phyloP scores from a whole-genome alignment of 2,797 vertebrate genomes.

The Microchirus variegatus region DNA sequence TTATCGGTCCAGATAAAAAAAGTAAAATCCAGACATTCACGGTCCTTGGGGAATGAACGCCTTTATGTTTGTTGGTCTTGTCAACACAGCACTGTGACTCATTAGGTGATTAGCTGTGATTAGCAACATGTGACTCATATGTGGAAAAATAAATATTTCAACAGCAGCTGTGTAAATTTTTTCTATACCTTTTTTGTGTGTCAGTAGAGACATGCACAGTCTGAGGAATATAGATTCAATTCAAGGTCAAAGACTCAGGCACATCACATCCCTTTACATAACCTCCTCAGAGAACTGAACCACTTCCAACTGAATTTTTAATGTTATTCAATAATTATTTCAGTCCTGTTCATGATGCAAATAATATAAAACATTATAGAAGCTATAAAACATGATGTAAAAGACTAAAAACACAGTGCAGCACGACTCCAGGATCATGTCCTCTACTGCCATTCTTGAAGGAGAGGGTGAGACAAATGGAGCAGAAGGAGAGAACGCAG shows the following conservation, averaged over 20 bases:
- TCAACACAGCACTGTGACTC: conserved; percentile 12
- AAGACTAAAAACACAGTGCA: too few relatives aligned
- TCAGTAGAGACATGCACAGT: conserved; percentile 30
- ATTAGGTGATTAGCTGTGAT: too few relatives aligned
- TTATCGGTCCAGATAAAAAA: not conserved
- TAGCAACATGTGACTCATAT: conserved; percentile 25
- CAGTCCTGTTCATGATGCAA: conserved; percentile 1
- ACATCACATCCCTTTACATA: conserved; percentile 49
- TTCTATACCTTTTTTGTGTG: not conserved
- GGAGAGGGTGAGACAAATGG: not conserved
- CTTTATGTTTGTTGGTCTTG: conserved; percentile 14
- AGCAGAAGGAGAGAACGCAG: conserved; percentile 1
- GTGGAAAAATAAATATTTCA: conserved; percentile 25
- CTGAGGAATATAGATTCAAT: conserved; percentile 38
- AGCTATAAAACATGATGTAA: too few relatives aligned
- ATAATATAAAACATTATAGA: not conserved
- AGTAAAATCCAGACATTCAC: not conserved
- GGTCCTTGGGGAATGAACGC: not conserved
- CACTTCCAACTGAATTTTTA: conserved; percentile 26
- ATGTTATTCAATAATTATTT: conserved; percentile 25
- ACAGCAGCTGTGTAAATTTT: not conserved
- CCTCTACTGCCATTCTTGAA: not conserved
- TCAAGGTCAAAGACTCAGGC: conserved; percentile 67
- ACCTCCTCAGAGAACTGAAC: conserved; percentile 48
- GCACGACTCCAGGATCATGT: not conserved